phyloP scores from a whole-genome alignment of 2,113 vertebrate genomes.

The Halichoerus grypus region DNA sequence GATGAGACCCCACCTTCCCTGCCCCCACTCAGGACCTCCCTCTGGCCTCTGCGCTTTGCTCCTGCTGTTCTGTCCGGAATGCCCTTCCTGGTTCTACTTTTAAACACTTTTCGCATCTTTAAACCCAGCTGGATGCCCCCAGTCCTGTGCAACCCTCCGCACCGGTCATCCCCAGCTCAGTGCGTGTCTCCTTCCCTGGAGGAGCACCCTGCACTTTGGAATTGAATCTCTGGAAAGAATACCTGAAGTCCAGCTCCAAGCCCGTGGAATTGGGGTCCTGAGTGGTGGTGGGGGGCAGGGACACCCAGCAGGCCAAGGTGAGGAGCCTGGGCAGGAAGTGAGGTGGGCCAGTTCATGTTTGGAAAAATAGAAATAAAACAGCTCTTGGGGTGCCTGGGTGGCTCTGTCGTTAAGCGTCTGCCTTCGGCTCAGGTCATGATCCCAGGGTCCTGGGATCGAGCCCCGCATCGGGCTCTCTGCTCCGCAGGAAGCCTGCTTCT shows the following conservation, averaged over 20 bases:
- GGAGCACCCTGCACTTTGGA: neutral
- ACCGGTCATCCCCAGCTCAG: too few relatives aligned
- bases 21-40: too few relatives aligned
- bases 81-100: neutral
- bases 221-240: neutral
- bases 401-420: too few relatives aligned
- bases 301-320: neutral
- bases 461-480: too few relatives aligned
- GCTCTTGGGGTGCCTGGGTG: too few relatives aligned
- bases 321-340: neutral
- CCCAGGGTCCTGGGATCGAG: too few relatives aligned
- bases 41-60: accelerated
- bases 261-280: accelerated
- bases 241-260: too few relatives aligned
- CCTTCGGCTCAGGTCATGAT: too few relatives aligned
- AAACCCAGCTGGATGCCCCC: neutral
- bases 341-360: neutral
- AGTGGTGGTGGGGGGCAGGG: accelerated
- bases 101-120: neutral
- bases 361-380: neutral
- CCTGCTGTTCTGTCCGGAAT: neutral
- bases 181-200: accelerated
- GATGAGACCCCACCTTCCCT: too few relatives aligned
- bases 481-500: too few relatives aligned
- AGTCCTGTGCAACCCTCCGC: accelerated